These are phyloP conservation scores for Girardia tigrina DNA, from an alignment of 2,888 invertebrate species.

Conservation along the genomic window DNA sequence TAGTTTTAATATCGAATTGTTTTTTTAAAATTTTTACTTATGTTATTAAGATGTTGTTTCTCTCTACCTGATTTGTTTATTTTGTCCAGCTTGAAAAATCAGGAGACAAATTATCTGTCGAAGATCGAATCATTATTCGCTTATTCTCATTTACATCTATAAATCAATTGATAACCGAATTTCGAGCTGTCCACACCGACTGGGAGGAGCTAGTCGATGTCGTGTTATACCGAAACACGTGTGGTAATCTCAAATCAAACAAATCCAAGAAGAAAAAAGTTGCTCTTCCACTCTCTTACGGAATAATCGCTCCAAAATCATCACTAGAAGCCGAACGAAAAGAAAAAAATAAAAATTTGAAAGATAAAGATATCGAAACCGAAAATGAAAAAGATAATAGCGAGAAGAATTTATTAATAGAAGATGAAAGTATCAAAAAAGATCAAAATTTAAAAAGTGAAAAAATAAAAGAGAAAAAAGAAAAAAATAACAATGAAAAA, in stretches of 20 bases:
- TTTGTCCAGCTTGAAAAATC: not conserved
- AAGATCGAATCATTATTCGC: not conserved
- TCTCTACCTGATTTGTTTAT: too few species aligned
- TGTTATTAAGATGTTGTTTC: too few species aligned
- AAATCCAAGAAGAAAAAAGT: not conserved
- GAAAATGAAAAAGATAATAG: not conserved
- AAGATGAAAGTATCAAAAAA: not conserved
- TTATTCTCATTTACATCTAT: not conserved
- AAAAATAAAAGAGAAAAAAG: not conserved
- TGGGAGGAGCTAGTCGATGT: constrained; percentile 15
- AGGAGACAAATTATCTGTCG: not conserved
- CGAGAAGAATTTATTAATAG: not conserved
- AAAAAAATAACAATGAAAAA: not conserved
- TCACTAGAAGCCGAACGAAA: too few species aligned
- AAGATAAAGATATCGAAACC: too few species aligned
- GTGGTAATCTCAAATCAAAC: not conserved
- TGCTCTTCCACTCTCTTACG: not conserved
- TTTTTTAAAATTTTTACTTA: too few species aligned
- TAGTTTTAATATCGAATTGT: too few species aligned
- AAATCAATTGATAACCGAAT: not conserved
- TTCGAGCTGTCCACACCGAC: not conserved
- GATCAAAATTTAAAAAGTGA: too few species aligned
- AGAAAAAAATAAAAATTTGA: too few species aligned
- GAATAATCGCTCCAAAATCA: too few species aligned
- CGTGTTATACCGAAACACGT: not conserved